These are phyloP conservation scores for Myotis myotis DNA, from an alignment of 2,797 vertebrate genomes.

Conservation along the genomic window DNA sequence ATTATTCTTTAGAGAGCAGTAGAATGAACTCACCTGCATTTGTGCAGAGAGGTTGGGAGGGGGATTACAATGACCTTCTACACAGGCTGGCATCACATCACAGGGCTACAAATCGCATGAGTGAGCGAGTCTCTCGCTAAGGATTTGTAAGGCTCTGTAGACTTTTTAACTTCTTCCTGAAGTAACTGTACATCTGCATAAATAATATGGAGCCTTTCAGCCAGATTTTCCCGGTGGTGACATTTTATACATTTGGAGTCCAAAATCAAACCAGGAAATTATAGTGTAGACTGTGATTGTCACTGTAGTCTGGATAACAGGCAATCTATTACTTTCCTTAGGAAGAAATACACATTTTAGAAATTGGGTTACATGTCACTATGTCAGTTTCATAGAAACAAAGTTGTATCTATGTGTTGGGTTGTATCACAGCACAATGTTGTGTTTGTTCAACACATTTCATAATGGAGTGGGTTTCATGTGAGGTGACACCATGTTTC, in stretches of 20 bases:
- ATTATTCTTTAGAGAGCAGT: not conserved
- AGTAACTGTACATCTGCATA: not conserved
- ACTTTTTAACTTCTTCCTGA: not conserved
- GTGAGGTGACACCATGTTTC: not conserved
- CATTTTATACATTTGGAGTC: not conserved
- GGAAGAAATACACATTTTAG: not conserved
- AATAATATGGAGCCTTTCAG: not conserved
- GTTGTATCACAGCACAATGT: not conserved
- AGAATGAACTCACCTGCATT: not conserved
- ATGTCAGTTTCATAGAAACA: not conserved
- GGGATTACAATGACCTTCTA: not conserved
- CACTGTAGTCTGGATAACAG: not conserved
- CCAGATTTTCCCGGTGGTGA: not conserved
- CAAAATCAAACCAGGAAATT: not conserved
- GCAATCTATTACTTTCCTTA: conserved; percentile 2
- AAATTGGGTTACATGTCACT: not conserved
- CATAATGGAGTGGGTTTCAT: not conserved
- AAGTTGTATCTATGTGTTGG: not conserved
- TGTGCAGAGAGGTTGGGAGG: not conserved
- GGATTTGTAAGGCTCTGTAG: not conserved
- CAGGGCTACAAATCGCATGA: not conserved
- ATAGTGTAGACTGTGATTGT: not conserved
- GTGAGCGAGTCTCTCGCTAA: not conserved
- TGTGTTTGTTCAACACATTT: not conserved
- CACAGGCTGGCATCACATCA: not conserved